Conservation (phyloP, 2,797 vertebrate species). For the Sternotherus odoratus region DNA sequence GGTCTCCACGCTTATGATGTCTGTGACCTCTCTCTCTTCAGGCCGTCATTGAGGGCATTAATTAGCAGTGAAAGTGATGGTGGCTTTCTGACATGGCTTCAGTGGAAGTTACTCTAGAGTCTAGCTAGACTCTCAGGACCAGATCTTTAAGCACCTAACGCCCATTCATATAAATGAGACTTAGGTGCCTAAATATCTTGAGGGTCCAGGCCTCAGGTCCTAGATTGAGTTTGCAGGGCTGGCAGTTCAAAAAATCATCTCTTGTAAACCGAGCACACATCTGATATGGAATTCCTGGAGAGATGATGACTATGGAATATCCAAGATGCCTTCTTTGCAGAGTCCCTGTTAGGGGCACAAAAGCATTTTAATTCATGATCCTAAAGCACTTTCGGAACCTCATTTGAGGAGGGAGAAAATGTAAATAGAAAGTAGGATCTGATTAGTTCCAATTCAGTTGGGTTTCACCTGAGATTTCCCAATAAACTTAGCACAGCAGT, state of each 20-base stretch:
- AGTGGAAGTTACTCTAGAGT: background rate
- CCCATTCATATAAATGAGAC: background rate
- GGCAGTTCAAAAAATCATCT: background rate
- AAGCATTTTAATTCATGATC: slow-evolving; percentile 9
- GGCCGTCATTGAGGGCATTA: background rate
- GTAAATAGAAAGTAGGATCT: slow-evolving; percentile 23
- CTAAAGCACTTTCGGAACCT: slow-evolving; percentile 6
- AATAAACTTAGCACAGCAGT: slow-evolving; percentile 40
- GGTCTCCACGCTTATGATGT: background rate
- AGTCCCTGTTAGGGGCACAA: background rate
- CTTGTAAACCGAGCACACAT: background rate
- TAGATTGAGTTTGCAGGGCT: background rate
- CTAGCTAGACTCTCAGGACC: background rate
- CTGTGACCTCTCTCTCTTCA: background rate
- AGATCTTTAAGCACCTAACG: background rate
- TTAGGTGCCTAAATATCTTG: background rate
- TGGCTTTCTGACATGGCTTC: background rate
- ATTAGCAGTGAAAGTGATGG: background rate
- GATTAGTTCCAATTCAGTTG: slow-evolving; percentile 39
- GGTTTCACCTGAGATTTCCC: slow-evolving; percentile 58
- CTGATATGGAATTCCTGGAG: background rate
- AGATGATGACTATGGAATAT: too few species aligned
- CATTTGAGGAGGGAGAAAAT: slow-evolving; percentile 14
- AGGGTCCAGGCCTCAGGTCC: background rate
- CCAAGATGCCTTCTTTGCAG: background rate